Evolutionary conservation across 2,113 vertebrate genomes (phyloP).

Genomic region (Muntiacus reevesi): DNA sequence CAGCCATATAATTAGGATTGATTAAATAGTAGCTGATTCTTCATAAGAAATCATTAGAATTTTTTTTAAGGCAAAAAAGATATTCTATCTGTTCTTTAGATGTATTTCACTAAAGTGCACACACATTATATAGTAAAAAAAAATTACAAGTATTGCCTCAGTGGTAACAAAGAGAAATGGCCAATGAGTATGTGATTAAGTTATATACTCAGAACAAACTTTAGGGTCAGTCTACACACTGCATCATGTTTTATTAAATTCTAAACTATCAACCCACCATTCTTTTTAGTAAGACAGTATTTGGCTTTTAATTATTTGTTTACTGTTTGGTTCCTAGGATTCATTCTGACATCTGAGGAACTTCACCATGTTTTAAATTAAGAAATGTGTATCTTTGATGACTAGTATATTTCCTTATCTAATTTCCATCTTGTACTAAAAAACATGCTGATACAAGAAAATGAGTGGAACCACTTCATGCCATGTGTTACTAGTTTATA

Average conservation of each 20-base stretch:
- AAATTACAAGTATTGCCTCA: neutral
- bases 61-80: neutral
- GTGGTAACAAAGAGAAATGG: neutral
- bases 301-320: neutral
- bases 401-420: neutral
- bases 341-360: neutral
- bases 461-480: neutral
- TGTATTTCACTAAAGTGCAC: neutral
- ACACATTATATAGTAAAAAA: neutral
- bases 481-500: neutral
- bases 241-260: neutral
- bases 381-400: neutral
- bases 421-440: neutral
- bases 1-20: neutral
- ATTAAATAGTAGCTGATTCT: neutral
- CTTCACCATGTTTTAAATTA: neutral
- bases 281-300: neutral
- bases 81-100: neutral
- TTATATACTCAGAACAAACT: neutral
- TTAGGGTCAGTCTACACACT: neutral
- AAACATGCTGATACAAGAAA: neutral
- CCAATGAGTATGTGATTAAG: neutral
- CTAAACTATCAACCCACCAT: neutral
- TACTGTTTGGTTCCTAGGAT: neutral
- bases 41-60: neutral